phyloP scores from a whole-genome alignment of 2,888 invertebrate species.

The Choristoneura rosaceana region DNA sequence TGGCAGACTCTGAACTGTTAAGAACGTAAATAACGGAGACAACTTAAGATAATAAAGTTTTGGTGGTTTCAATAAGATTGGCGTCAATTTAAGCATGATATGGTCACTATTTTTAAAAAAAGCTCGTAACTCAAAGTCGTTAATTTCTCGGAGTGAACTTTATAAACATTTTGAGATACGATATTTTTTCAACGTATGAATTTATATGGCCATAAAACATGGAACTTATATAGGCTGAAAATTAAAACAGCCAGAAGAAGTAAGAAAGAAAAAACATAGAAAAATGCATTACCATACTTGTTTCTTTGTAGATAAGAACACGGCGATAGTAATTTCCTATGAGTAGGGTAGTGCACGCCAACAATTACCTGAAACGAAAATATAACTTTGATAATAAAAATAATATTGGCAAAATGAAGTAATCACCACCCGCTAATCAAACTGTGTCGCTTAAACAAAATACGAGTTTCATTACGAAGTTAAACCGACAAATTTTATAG shows the following conservation, averaged over 20 bases:
- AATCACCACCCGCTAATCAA: slow-evolving; percentile 37
- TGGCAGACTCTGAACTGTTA: neutral
- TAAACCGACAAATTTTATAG: slow-evolving; percentile 67
- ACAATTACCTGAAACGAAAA: slow-evolving; percentile 23
- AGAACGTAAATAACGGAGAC: neutral
- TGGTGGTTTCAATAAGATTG: neutral
- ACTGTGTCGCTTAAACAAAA: slow-evolving; percentile 48
- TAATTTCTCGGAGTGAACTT: no score
- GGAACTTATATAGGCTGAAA: no score
- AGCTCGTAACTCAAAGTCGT: no score
- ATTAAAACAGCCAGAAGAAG: no score
- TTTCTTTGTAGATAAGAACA: no score
- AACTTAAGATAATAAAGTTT: neutral
- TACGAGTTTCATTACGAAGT: slow-evolving; percentile 59
- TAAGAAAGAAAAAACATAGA: neutral
- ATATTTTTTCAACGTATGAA: no score
- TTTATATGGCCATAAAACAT: no score
- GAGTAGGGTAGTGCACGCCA: neutral
- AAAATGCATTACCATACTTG: no score
- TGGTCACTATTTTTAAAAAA: no score
- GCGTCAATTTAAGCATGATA: neutral
- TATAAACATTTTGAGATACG: no score
- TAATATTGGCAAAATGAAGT: slow-evolving; percentile 25
- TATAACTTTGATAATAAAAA: slow-evolving; percentile 11
- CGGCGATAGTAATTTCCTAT: neutral